phyloP scores from a whole-genome alignment of 2,113 vertebrate genomes.

The Spilogale gracilis region DNA sequence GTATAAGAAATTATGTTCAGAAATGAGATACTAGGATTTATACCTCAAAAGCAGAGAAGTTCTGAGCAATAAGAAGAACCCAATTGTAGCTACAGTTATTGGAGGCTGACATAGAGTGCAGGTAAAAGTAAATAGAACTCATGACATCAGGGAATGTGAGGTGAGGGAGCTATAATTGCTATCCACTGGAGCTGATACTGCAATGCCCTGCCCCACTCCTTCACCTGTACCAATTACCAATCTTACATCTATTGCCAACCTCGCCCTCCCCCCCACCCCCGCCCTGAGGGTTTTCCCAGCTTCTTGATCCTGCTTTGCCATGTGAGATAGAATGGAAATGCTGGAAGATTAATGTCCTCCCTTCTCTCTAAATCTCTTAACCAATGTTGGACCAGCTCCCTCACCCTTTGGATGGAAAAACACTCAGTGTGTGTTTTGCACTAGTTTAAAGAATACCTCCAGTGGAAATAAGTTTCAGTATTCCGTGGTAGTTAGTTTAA shows the following conservation, averaged over 20 bases:
- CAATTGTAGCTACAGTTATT: neutral
- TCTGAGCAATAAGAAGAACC: neutral
- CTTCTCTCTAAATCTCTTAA: neutral
- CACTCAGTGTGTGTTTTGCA: neutral
- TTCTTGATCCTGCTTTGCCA: neutral
- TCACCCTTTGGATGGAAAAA: neutral
- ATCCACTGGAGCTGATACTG: neutral
- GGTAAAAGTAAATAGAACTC: neutral
- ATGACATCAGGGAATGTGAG: neutral
- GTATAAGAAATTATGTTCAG: neutral
- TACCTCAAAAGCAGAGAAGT: neutral
- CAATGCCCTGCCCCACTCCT: too few relatives aligned
- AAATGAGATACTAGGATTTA: neutral
- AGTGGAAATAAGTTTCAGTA: neutral
- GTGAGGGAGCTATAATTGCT: neutral
- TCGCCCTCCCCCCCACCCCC: too few relatives aligned
- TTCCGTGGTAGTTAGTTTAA: neutral
- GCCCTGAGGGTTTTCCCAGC: neutral
- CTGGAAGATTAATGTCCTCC: neutral
- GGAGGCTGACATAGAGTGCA: neutral
- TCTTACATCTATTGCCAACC: neutral
- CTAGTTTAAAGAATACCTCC: neutral
- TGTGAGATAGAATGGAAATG: neutral
- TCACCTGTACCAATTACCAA: neutral
- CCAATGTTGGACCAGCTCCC: neutral